These are phyloP conservation scores for Melanophora roralis DNA, from an alignment of 2,888 invertebrate species.

Conservation along the genomic window DNA sequence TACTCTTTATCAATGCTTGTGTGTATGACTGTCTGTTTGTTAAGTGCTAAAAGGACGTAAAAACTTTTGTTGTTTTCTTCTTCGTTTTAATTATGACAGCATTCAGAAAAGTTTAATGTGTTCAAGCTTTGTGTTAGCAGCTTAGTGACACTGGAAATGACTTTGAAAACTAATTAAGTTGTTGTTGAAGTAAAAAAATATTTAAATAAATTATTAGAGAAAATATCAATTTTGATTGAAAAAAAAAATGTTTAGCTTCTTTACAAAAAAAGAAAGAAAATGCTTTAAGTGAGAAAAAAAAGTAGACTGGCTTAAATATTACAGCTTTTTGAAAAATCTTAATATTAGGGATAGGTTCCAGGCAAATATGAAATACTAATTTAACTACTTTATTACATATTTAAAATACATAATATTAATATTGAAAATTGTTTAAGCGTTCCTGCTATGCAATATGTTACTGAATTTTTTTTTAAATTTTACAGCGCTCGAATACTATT, in stretches of 20 bases:
- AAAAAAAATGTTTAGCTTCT: background rate
- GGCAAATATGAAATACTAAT: no score
- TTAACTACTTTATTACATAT: no score
- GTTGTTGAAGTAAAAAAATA: background rate
- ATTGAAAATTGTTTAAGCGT: no score
- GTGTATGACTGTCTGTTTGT: background rate
- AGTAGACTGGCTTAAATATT: no score
- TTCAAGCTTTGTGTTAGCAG: constrained; percentile 16
- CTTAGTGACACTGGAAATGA: constrained; percentile 49
- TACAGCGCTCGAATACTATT: no score
- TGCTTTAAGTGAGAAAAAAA: no score
- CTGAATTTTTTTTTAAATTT: no score
- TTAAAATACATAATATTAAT: no score
- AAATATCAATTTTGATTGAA: constrained; percentile 9
- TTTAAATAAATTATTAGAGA: background rate
- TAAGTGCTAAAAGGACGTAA: constrained; percentile 31
- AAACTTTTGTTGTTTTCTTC: constrained; percentile 7
- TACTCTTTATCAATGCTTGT: no score
- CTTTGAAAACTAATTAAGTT: constrained; percentile 42
- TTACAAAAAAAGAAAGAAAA: background rate
- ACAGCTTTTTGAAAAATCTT: no score
- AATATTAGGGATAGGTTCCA: no score
- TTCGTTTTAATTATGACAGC: constrained; percentile 10
- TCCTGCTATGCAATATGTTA: no score
- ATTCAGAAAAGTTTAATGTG: background rate